Evolutionary conservation across 2,797 vertebrate genomes (phyloP), one percentile per base, ranked within the genome.

Genomic region (Pseudochaenichthys georgianus): DNA sequence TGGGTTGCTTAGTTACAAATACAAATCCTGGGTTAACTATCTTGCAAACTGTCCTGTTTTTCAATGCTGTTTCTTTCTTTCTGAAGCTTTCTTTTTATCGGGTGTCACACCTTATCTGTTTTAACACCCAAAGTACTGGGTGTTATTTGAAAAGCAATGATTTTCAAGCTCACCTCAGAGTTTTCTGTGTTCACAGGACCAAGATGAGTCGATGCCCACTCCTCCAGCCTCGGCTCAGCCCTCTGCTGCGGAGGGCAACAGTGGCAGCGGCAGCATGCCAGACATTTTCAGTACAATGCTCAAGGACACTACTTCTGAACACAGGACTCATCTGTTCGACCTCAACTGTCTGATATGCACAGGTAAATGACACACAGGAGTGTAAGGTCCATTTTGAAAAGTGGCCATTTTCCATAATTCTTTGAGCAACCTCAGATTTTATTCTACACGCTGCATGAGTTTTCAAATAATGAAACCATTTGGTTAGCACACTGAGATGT

Each of bases 331-430:
- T 80, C 95, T 99, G 2, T 99, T 99, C 92, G 98, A 99, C 83
- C 95, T 99, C 42, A 99, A 99, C 91, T 99, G 98, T 94, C 99
- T 97, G 92, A 98, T 99, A 72, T 99, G 98, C 82, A 99, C 97
- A 94, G 98, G 98, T 99, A 95, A 89, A 57, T 67, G n/a, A 59
- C n/a, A 34, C 28, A 13, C 9, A 2, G n/a, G 0, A 51, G 53
- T 34, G 23, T 57, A 21, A 3, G 8, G 4, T 41, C 43, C 1
- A 31, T 28, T 31, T 45, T 16, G 4, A 38, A 6, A 38, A 38
- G 6, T 38, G 34, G 34, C 34, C 34, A 7, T 38, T 38, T 38
- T 38, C 34, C 34, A 38, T 38, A 0, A 9, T 38, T 38, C 8
- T 38, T 6, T 38, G 34, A 38, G 34, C 34, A 2, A 2, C 34